These are phyloP conservation scores for Pedicia rivosa DNA, from an alignment of 2,888 invertebrate genomes.

Conservation along the genomic window DNA sequence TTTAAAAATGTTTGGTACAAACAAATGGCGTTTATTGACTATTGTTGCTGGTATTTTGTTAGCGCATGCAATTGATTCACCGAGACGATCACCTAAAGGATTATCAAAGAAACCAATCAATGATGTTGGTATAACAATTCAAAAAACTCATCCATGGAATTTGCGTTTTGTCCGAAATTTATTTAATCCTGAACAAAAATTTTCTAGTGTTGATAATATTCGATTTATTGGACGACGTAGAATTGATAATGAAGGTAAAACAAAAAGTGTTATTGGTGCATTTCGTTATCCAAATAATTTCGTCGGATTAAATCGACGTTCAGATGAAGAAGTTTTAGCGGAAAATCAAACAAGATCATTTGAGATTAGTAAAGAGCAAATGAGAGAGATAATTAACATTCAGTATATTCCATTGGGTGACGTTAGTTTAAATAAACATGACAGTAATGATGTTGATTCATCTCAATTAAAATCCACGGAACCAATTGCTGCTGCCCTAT, in stretches of 20 bases:
- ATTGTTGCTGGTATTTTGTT: slow-evolving; percentile 21
- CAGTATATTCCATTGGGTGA: slow-evolving; percentile 4
- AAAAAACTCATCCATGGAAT: slow-evolving; percentile 7
- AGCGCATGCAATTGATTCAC: slow-evolving; percentile 19
- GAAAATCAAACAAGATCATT: neutral
- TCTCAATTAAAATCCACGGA: slow-evolving; percentile 5
- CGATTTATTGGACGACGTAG: slow-evolving; percentile 15
- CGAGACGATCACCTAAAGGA: slow-evolving; percentile 5
- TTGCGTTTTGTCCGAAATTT: slow-evolving; percentile 24
- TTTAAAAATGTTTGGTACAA: slow-evolving; percentile 29
- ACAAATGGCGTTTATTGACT: slow-evolving; percentile 23
- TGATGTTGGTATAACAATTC: slow-evolving; percentile 1
- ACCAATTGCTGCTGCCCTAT: slow-evolving; percentile 2
- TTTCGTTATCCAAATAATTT: slow-evolving; percentile 17
- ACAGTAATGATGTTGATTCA: neutral
- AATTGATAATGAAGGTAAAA: slow-evolving; percentile 21
- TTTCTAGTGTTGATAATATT: slow-evolving; percentile 25
- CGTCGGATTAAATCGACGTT: slow-evolving; percentile 9
- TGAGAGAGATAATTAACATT: no score
- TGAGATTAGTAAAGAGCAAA: no score
- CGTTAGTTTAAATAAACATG: no score
- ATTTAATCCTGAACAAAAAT: slow-evolving; percentile 27
- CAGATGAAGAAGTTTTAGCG: slow-evolving; percentile 1
- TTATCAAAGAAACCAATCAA: neutral
- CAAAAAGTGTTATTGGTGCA: slow-evolving; percentile 25